These are phyloP conservation scores for Tipula vernalis DNA, from an alignment of 2,888 invertebrate genomes.

Conservation along the genomic window DNA sequence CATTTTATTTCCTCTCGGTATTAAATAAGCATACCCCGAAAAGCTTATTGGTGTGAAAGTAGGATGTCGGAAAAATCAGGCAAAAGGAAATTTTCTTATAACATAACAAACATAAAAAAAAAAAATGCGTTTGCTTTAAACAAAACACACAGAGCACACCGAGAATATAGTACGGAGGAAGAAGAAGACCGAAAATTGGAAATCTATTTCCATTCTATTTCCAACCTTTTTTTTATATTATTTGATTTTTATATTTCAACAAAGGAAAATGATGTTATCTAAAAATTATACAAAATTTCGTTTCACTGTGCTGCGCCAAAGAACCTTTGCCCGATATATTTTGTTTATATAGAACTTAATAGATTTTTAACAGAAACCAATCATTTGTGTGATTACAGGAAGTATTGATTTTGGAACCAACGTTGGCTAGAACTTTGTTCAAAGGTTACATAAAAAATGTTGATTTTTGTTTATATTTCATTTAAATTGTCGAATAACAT, in stretches of 20 bases:
- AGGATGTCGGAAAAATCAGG: neutral
- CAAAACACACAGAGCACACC: neutral
- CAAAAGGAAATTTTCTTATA: neutral
- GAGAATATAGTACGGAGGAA: neutral
- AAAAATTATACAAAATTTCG: neutral
- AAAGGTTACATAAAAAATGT: neutral
- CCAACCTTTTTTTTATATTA: neutral
- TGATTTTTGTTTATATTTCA: neutral
- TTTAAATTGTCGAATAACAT: neutral
- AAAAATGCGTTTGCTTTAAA: neutral
- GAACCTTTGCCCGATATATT: neutral
- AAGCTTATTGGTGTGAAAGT: neutral
- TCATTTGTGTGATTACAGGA: neutral
- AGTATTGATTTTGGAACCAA: neutral
- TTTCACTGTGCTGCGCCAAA: neutral
- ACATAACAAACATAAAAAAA: neutral
- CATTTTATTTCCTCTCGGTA: neutral
- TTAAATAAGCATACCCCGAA: neutral
- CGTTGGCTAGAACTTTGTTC: neutral
- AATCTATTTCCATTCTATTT: neutral
- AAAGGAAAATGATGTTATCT: neutral
- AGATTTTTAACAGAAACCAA: neutral
- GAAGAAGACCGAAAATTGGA: neutral
- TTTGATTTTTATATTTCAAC: neutral
- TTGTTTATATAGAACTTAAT: neutral